Conservation (phyloP, 2,888 invertebrate genomes). For the Athalia cordata region DNA sequence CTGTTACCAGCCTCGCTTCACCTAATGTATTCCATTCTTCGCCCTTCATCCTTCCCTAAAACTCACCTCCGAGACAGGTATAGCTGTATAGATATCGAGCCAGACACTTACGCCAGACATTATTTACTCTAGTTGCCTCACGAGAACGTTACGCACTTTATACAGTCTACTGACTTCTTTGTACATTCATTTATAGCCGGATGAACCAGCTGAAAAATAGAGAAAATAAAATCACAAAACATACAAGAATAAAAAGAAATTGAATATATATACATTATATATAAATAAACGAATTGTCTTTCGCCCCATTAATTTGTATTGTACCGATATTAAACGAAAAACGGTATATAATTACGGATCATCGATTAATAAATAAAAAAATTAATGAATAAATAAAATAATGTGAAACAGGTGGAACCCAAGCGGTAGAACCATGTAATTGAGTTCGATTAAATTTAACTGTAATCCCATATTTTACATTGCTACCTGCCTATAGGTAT, state of each 20-base stretch:
- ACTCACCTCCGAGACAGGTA: constrained; percentile 17
- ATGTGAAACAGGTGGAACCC: not conserved
- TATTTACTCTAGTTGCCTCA: constrained; percentile 18
- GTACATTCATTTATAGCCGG: not conserved
- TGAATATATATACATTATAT: too few relatives aligned
- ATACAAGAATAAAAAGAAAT: not conserved
- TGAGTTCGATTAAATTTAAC: too few relatives aligned
- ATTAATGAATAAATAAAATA: not conserved
- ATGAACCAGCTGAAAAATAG: not conserved
- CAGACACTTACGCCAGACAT: constrained; percentile 28
- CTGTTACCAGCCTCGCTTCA: constrained; percentile 23
- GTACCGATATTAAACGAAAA: too few relatives aligned
- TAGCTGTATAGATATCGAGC: not conserved
- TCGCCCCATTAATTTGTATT: too few relatives aligned
- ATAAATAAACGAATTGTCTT: too few relatives aligned
- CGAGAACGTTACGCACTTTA: not conserved
- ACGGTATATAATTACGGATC: too few relatives aligned
- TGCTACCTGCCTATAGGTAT: not conserved
- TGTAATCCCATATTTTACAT: not conserved
- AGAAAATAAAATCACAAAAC: not conserved
- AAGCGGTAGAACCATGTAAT: too few relatives aligned
- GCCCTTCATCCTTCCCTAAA: constrained; percentile 9
- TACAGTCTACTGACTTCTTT: not conserved
- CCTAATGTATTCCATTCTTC: constrained; percentile 26
- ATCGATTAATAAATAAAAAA: too few relatives aligned